These are phyloP conservation scores for Polydrusus cervinus DNA, from an alignment of 2,888 invertebrate genomes.

Conservation along the genomic window DNA sequence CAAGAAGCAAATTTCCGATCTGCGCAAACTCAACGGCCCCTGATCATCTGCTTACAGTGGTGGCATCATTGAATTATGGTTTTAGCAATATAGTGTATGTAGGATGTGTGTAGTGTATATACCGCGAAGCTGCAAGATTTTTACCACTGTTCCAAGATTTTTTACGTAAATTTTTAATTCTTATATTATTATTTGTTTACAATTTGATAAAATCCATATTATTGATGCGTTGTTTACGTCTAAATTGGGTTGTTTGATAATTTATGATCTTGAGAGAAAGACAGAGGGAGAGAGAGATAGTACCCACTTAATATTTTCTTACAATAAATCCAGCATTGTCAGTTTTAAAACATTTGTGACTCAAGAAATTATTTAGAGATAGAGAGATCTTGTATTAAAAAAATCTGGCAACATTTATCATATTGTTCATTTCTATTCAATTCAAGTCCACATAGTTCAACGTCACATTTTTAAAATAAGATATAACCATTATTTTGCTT, in stretches of 20 bases:
- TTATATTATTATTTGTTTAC: slow-evolving; percentile 18
- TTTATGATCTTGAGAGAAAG: background rate
- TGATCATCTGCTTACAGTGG: no score
- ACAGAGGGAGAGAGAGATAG: background rate
- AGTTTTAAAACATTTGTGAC: background rate
- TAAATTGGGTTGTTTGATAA: slow-evolving; percentile 5
- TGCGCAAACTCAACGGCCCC: no score
- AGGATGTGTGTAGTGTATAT: no score
- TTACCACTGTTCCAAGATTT: no score
- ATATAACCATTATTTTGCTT: background rate
- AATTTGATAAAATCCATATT: slow-evolving; percentile 40
- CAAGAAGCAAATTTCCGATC: no score
- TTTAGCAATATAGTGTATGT: no score
- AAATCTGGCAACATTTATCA: background rate
- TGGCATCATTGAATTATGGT: no score
- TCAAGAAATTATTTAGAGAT: no score
- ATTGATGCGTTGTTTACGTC: slow-evolving; percentile 34
- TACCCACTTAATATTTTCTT: slow-evolving; percentile 6
- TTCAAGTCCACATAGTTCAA: background rate
- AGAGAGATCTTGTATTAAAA: no score
- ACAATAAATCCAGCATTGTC: background rate
- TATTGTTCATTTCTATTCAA: background rate
- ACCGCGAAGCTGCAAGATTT: no score
- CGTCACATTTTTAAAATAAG: slow-evolving; percentile 13
- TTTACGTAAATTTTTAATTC: slow-evolving; percentile 13